phyloP scores from a whole-genome alignment of 2,888 invertebrate genomes.

The Drosophila algonquin region DNA sequence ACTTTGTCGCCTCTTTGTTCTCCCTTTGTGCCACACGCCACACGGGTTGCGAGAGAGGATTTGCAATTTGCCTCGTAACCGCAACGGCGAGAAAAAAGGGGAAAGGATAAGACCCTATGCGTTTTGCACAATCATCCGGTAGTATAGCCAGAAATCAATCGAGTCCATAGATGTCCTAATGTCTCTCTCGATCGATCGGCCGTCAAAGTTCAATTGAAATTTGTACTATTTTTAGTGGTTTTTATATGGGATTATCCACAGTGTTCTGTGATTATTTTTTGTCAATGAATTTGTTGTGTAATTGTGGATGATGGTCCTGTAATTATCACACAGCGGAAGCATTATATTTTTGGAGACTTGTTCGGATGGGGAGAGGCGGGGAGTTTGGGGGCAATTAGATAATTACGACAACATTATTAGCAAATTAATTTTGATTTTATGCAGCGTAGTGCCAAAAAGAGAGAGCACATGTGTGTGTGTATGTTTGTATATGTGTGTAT shows the following conservation, averaged over 20 bases:
- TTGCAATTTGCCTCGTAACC: neutral
- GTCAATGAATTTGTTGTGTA: too few relatives aligned
- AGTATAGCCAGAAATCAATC: too few relatives aligned
- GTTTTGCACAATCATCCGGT: too few relatives aligned
- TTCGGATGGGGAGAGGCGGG: neutral
- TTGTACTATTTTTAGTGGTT: neutral
- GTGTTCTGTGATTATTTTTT: constrained; percentile 31
- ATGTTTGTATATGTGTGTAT: neutral
- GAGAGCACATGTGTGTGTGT: neutral
- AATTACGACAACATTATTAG: constrained; percentile 62
- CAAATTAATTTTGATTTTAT: constrained; percentile 62
- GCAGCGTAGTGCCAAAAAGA: constrained; percentile 31
- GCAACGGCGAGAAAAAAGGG: too few relatives aligned
- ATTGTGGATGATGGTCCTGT: neutral
- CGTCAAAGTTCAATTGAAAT: neutral
- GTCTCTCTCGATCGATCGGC: too few relatives aligned
- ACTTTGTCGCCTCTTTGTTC: neutral
- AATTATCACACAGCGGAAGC: neutral
- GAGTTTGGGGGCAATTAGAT: constrained; percentile 47
- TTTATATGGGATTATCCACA: constrained; percentile 10
- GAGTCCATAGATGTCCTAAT: too few relatives aligned
- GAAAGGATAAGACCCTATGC: too few relatives aligned
- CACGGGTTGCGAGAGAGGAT: constrained; percentile 9
- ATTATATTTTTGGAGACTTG: neutral
- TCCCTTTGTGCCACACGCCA: too few relatives aligned